Percentiles rank a stretch among this genome's conserved stretches.
Evolutionary conservation across 2,888 invertebrate species (phyloP).

Genomic region (Acanthosepion esculentum): DNA sequence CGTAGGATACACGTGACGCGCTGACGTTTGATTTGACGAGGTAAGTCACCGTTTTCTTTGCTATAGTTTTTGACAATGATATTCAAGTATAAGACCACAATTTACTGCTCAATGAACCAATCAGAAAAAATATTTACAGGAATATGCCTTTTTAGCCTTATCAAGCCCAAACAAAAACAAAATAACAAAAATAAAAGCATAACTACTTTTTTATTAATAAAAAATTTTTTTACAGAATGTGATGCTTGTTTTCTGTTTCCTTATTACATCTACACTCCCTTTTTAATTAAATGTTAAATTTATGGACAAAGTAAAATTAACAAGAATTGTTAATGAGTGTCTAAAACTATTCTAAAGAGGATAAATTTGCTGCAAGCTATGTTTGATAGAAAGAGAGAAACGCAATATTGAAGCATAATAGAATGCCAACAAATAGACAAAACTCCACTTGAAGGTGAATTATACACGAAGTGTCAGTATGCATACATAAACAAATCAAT

Average conservation of each 20-base stretch:
- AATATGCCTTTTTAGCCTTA: too few relatives aligned
- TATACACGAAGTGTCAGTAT: background rate
- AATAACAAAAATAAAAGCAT: too few relatives aligned
- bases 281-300: background rate
- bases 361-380: background rate
- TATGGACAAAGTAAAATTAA: background rate
- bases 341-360: background rate
- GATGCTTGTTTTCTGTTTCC: background rate
- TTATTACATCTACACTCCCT: background rate
- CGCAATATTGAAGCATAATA: background rate
- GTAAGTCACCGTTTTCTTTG: too few relatives aligned
- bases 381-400: background rate
- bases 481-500: constrained; percentile 14
- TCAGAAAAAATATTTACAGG: too few relatives aligned
- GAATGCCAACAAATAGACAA: background rate
- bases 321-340: background rate
- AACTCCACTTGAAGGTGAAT: background rate
- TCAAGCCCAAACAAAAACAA: too few relatives aligned
- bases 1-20: too few relatives aligned
- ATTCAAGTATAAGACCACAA: too few relatives aligned
- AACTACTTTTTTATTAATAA: too few relatives aligned
- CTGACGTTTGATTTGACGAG: too few relatives aligned
- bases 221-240: too few relatives aligned
- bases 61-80: too few relatives aligned
- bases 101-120: too few relatives aligned